Evolutionary conservation across 2,888 invertebrate species (phyloP), one percentile per base, ranked within the genome.

Genomic region (Platycnemis pennipes): DNA sequence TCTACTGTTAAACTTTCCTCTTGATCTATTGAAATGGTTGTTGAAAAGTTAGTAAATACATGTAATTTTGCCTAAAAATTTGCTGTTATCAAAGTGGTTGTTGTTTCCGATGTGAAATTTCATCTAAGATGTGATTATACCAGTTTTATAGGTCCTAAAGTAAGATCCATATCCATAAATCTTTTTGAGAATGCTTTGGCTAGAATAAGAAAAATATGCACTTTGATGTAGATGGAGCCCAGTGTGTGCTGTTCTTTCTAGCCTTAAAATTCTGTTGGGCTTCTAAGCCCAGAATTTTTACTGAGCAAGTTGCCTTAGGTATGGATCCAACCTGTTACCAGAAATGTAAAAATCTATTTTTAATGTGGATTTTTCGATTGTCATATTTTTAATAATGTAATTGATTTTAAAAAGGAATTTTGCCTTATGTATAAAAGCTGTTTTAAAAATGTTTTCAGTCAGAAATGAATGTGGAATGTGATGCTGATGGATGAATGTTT

Each of bases 271-370:
- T 63, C 63, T 91, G 63, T 91, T 63, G 56, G 91, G 63, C 69
- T 91, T n/a, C 8, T 44, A 37, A 63, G 63, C 44, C 91, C 37
- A 37, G 44, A n/a, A 63, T 91, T 56, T 91, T n/a, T n/a, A 91
- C 44, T 91, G 91, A 44, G 91, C 56, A 22, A 44, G 56, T 63
- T 91, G 91, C 91, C 91, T 91, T 91, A 63, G 91, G 63, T 69
- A 44, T 63, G 56, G 56, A 89, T 89, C 63, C 69, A 63, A 44
- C 56, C 63, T 91, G 91, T 91, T 91, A 91, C 91, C 91, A 91
- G 91, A 91, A 91, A 63, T 91, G 91, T 91, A 69, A 91, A 91
- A 91, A 91, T 91, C 91, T 91, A 91, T 91, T 91, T 91, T 91
- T 91, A 63, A 69, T 91, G 44, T 63, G 91, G 91, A 91, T 91